phyloP scores from a whole-genome alignment of 1,140 invertebrate genomes.

The Ditylenchus dipsaci region DNA sequence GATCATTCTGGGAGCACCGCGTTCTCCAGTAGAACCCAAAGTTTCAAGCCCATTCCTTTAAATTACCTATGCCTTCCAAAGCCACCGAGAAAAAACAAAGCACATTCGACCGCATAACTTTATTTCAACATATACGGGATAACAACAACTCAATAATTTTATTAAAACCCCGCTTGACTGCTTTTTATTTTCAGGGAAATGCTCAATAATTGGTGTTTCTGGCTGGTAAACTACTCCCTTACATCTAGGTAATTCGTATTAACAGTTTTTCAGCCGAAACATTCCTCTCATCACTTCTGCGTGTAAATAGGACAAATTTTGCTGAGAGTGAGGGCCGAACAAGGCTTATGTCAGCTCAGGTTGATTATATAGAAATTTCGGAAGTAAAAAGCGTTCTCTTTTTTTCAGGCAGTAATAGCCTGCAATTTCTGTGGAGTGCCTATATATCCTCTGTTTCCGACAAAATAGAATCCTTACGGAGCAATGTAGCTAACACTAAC shows the following conservation, averaged over 20 bases:
- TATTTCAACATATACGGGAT: too few relatives aligned
- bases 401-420: constrained; percentile 37
- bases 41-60: too few relatives aligned
- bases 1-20: too few relatives aligned
- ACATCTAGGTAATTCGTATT: too few relatives aligned
- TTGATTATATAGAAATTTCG: background rate
- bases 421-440: constrained; percentile 40
- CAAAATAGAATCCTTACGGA: constrained; percentile 23
- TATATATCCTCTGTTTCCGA: constrained; percentile 41
- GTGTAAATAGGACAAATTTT: constrained; percentile 9
- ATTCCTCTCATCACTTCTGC: constrained; percentile 21
- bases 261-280: constrained; percentile 2
- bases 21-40: too few relatives aligned
- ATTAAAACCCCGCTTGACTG: too few relatives aligned
- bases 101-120: too few relatives aligned
- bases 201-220: constrained; percentile 5
- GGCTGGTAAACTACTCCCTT: constrained; percentile 12
- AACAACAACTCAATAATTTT: too few relatives aligned
- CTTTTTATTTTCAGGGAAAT: too few relatives aligned
- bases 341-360: background rate
- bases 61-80: too few relatives aligned
- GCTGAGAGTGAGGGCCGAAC: background rate
- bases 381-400: background rate
- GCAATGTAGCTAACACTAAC: constrained; percentile 7
- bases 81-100: too few relatives aligned